phyloP scores from a whole-genome alignment of 2,888 invertebrate genomes.

The Achlya flavicornis region DNA sequence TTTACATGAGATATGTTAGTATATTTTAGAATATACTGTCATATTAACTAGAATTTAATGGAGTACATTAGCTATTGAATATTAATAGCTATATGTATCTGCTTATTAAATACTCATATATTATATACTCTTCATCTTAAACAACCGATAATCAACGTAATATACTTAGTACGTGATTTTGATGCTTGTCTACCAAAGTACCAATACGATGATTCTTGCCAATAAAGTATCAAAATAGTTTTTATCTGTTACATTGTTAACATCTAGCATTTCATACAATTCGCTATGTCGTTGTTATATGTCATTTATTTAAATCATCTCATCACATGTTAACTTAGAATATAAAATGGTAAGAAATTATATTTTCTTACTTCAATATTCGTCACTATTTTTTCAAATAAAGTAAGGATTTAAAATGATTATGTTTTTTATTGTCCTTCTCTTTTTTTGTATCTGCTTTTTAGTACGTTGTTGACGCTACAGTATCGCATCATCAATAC shows the following conservation, averaged over 20 bases:
- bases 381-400: neutral
- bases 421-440: neutral
- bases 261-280: neutral
- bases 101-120: conserved; percentile 9
- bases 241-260: no score
- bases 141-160: neutral
- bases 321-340: neutral
- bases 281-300: neutral
- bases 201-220: neutral
- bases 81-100: conserved; percentile 34
- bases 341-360: neutral
- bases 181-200: conserved; percentile 5
- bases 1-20: conserved; percentile 28
- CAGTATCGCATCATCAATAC: no score
- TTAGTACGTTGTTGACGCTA: no score
- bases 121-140: neutral
- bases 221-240: no score
- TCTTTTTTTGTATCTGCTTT: no score
- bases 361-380: neutral
- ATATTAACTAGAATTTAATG: conserved; percentile 18
- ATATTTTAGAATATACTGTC: conserved; percentile 31
- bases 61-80: conserved; percentile 33
- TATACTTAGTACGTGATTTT: neutral
- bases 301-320: neutral
- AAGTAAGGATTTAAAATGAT: neutral